phyloP scores from a whole-genome alignment of 1,140 invertebrate species.

The Aricia agestis region DNA sequence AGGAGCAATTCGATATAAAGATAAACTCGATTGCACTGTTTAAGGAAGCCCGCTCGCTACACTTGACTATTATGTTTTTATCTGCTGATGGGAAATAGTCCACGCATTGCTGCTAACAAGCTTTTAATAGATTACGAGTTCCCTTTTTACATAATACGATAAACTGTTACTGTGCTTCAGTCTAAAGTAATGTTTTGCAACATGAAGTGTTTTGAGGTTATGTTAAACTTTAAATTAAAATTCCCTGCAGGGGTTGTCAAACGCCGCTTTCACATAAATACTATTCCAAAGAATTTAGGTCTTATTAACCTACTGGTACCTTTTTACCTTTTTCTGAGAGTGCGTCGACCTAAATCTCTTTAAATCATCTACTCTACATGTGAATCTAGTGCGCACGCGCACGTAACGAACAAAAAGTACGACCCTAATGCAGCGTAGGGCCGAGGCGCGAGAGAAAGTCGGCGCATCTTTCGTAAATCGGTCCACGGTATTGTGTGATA shows the following conservation, averaged over 20 bases:
- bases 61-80: constrained; percentile 36
- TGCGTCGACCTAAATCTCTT: constrained; percentile 2
- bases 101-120: neutral
- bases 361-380: constrained; percentile 8
- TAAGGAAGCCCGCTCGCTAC: constrained; percentile 55
- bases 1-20: constrained; percentile 64
- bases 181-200: neutral
- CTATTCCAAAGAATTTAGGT: neutral
- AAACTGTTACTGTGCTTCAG: constrained; percentile 3
- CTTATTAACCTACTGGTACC: neutral
- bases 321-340: neutral
- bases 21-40: constrained; percentile 60
- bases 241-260: neutral
- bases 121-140: constrained; percentile 11
- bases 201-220: neutral
- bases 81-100: constrained; percentile 17
- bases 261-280: neutral
- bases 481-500: constrained; percentile 54
- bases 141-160: constrained; percentile 19
- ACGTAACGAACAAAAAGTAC: constrained; percentile 26
- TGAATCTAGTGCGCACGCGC: neutral
- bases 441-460: constrained; percentile 68
- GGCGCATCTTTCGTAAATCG: constrained; percentile 56
- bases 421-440: constrained; percentile 52
- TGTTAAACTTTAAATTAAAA: neutral